phyloP scores from a whole-genome alignment of 2,888 invertebrate genomes.

The Lydus trimaculatus region DNA sequence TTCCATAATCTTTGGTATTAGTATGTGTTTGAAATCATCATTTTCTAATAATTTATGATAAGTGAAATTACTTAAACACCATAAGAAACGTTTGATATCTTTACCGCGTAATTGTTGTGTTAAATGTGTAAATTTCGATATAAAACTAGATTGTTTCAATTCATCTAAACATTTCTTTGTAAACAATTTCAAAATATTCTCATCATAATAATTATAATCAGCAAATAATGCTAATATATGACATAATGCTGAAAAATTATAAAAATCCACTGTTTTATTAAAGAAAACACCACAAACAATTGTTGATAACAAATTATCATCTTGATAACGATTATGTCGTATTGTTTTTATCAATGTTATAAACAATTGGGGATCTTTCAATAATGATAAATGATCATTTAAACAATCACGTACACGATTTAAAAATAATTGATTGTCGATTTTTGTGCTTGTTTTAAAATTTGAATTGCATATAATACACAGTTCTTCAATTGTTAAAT shows the following conservation, averaged over 20 bases:
- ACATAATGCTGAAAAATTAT: conserved; percentile 54
- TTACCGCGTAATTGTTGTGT: conserved; percentile 52
- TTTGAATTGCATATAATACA: conserved; percentile 57
- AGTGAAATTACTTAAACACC: conserved; percentile 55
- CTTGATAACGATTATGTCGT: conserved; percentile 54
- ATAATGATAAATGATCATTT: conserved; percentile 51
- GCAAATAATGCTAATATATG: conserved; percentile 60
- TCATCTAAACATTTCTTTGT: conserved; percentile 47
- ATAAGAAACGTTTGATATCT: conserved; percentile 61
- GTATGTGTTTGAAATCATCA: conserved; percentile 45
- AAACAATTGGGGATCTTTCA: conserved; percentile 57
- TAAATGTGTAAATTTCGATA: conserved; percentile 36
- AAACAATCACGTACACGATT: conserved; percentile 50
- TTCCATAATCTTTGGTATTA: conserved; percentile 49
- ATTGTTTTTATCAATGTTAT: conserved; percentile 59
- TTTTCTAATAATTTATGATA: conserved; percentile 46
- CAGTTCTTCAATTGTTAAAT: conserved; percentile 53
- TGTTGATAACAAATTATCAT: conserved; percentile 54
- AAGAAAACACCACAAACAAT: conserved; percentile 56
- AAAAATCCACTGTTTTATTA: conserved; percentile 51
- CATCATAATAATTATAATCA: conserved; percentile 55
- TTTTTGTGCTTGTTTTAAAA: conserved; percentile 57
- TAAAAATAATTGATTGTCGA: conserved; percentile 49
- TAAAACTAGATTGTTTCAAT: conserved; percentile 40
- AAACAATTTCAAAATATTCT: conserved; percentile 49